Conservation (phyloP, 2,888 invertebrate species). For the Cordylochernes scorpioides region DNA sequence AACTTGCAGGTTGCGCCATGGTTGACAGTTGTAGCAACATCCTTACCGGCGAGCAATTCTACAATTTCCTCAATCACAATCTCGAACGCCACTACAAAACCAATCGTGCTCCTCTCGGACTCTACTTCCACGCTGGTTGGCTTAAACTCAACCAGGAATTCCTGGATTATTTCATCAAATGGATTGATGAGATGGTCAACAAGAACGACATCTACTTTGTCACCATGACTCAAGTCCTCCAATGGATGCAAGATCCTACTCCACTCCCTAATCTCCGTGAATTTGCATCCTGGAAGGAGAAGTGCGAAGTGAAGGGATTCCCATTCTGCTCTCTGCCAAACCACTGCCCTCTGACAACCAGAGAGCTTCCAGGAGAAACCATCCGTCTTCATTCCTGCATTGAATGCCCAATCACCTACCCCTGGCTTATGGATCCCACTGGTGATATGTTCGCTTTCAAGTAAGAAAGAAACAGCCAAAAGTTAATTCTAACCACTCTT, state of each 20-base stretch:
- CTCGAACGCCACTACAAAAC: no score
- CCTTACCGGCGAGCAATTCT: constrained; percentile 62
- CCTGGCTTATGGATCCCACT: constrained; percentile 77
- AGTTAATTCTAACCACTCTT: no score
- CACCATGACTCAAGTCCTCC: no score
- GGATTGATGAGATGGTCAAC: constrained; percentile 69
- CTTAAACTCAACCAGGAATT: constrained; percentile 68
- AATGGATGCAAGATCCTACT: constrained; percentile 83
- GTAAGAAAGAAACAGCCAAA: no score
- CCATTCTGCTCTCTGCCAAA: constrained; percentile 75
- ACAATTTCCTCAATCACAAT: constrained; percentile 57
- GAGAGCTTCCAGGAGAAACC: constrained; percentile 65
- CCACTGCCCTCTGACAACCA: constrained; percentile 57
- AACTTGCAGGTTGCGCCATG: no score
- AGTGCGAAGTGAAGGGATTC: constrained; percentile 69
- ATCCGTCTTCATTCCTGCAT: constrained; percentile 75
- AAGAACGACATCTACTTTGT: constrained; percentile 75
- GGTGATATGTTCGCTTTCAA: constrained; percentile 32
- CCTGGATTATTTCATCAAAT: constrained; percentile 64
- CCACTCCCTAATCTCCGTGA: constrained; percentile 58
- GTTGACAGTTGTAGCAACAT: constrained; percentile 78
- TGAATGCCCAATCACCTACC: constrained; percentile 84
- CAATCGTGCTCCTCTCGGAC: no score
- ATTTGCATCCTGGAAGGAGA: constrained; percentile 79
- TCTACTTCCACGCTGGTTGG: constrained; percentile 81